Evolutionary conservation across 2,113 vertebrate genomes (phyloP).

Genomic region (Puntigrus tetrazona): DNA sequence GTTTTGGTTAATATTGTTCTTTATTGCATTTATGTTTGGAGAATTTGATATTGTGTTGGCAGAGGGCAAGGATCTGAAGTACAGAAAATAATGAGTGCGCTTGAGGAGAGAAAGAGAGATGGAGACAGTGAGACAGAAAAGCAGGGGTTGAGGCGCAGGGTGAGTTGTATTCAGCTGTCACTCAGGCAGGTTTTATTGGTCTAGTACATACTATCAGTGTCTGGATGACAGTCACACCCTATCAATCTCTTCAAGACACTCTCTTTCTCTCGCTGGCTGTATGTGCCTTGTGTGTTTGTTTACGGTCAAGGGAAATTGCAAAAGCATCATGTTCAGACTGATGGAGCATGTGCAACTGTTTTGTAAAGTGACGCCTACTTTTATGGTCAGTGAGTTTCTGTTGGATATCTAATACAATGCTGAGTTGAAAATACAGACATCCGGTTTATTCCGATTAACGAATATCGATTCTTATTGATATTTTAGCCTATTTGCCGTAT

Average conservation of each 20-base stretch:
- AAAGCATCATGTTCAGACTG: neutral
- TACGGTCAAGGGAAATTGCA: neutral
- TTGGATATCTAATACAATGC: too few species aligned
- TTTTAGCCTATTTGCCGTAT: too few species aligned
- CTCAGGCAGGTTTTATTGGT: slow-evolving; percentile 24
- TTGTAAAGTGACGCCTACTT: neutral
- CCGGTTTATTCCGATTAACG: too few species aligned
- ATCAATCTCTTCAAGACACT: slow-evolving; percentile 16
- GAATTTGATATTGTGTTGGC: slow-evolving; percentile 12
- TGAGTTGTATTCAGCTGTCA: slow-evolving; percentile 34
- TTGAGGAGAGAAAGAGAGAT: neutral
- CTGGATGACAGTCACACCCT: slow-evolving; percentile 40
- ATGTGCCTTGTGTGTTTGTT: neutral
- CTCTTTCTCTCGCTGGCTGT: neutral
- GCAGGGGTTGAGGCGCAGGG: neutral
- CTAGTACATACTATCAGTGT: slow-evolving; percentile 39
- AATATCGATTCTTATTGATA: too few species aligned
- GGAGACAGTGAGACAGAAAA: slow-evolving; percentile 2
- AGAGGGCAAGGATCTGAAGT: slow-evolving; percentile 5
- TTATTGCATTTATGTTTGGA: slow-evolving; percentile 23
- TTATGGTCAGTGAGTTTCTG: too few species aligned
- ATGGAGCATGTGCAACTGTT: neutral
- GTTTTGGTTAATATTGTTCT: neutral
- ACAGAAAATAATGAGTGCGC: neutral
- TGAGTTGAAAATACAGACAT: too few species aligned